phyloP scores from a whole-genome alignment of 1,140 invertebrate species.

The Drosophila neocordata region DNA sequence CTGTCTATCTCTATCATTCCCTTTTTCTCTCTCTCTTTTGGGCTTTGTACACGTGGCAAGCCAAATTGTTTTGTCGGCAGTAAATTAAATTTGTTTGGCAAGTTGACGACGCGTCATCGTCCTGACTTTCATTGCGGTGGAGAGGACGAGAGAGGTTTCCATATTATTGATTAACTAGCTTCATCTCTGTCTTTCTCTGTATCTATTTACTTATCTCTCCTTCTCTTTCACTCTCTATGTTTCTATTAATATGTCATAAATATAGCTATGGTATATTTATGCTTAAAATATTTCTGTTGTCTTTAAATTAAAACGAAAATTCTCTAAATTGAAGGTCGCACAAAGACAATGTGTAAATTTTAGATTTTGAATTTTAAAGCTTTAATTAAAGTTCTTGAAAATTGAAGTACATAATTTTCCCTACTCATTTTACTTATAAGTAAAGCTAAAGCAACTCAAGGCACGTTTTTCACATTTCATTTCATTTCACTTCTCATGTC shows the following conservation, averaged over 20 bases:
- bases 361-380: neutral
- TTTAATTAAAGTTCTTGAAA: neutral
- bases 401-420: neutral
- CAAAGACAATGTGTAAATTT: neutral
- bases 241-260: too few species aligned
- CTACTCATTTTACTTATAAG: neutral
- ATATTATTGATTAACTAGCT: slow-evolving; percentile 65
- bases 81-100: slow-evolving; percentile 75
- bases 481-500: slow-evolving; percentile 36
- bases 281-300: neutral
- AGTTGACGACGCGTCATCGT: neutral
- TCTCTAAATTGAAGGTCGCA: neutral
- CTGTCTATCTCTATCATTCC: neutral
- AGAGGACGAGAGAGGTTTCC: slow-evolving; percentile 15
- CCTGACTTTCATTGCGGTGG: slow-evolving; percentile 7
- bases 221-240: neutral
- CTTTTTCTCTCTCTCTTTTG: slow-evolving; percentile 3
- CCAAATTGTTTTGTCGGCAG: slow-evolving; percentile 74
- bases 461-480: slow-evolving; percentile 75
- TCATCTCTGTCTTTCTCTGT: slow-evolving; percentile 5
- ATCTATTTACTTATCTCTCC: neutral
- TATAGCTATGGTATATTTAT: neutral
- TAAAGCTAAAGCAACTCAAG: neutral
- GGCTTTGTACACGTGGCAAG: slow-evolving; percentile 68
- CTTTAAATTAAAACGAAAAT: neutral